Evolutionary conservation across 2,113 vertebrate genomes (phyloP).

Genomic region (Cervus canadensis): DNA sequence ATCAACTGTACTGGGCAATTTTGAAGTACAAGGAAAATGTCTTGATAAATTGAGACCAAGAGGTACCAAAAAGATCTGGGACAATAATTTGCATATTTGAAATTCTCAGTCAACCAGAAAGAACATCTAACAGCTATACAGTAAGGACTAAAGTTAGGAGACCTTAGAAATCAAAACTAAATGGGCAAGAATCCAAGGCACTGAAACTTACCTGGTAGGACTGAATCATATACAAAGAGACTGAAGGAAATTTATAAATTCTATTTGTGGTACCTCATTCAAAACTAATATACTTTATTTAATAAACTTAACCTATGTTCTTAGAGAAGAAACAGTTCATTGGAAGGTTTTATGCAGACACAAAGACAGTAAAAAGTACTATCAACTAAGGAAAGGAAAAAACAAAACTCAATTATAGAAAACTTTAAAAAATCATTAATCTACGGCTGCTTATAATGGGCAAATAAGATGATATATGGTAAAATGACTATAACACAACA

Average conservation of each 20-base stretch:
- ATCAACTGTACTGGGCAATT: neutral
- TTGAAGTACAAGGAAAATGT: neutral
- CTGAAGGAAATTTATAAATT: neutral
- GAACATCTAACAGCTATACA: neutral
- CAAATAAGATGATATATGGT: neutral
- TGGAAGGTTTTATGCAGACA: neutral
- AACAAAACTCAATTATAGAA: neutral
- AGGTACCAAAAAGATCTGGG: neutral
- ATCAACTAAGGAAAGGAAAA: neutral
- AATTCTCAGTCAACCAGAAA: neutral
- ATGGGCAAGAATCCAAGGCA: neutral
- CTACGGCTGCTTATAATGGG: neutral
- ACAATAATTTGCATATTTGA: neutral
- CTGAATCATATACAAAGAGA: neutral
- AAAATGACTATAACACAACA: neutral
- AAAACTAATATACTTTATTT: conserved; percentile 32
- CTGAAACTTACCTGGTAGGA: neutral
- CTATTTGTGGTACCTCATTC: neutral
- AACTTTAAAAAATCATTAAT: neutral
- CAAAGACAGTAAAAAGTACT: neutral
- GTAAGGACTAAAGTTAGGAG: neutral
- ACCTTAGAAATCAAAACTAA: neutral
- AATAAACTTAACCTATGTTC: neutral
- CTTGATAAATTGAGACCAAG: neutral
- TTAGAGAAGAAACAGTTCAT: neutral